A percentile compares a stretch with the other conserved stretches of the same genome.
Evolutionary conservation across 2,113 vertebrate species (phyloP).

Genomic region (Charina bottae): DNA sequence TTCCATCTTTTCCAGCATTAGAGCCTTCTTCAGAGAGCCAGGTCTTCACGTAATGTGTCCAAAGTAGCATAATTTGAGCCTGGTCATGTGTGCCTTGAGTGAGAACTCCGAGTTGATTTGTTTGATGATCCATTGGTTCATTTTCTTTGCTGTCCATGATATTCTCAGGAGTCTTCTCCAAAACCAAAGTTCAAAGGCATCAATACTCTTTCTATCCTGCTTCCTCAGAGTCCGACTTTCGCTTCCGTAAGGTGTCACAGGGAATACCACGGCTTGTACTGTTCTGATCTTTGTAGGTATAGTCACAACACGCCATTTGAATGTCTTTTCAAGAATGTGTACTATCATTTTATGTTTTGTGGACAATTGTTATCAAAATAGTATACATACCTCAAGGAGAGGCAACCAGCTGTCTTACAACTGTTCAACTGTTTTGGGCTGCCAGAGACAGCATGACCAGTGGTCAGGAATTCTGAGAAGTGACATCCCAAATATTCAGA

Average conservation of each 20-base stretch:
- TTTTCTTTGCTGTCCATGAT: background rate
- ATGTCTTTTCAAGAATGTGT: background rate
- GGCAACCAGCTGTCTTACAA: background rate
- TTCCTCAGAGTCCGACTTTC: background rate
- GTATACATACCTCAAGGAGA: background rate
- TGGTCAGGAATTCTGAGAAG: background rate
- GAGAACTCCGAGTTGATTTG: background rate
- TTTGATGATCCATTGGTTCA: background rate
- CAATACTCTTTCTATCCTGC: background rate
- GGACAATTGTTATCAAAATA: background rate
- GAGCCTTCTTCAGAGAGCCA: no score
- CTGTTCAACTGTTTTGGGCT: background rate
- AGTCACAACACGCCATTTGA: background rate
- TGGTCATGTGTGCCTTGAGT: background rate
- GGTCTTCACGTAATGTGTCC: background rate
- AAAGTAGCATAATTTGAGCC: background rate
- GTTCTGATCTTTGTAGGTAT: background rate
- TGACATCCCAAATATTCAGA: background rate
- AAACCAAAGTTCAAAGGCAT: background rate
- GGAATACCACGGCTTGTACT: background rate
- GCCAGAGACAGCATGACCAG: background rate
- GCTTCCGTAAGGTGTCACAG: background rate
- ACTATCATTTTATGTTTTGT: background rate
- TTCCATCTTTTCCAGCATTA: background rate
- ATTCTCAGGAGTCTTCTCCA: background rate